These are phyloP conservation scores for Micromussa lordhowensis DNA, from an alignment of 92 coral and sea anemone genomes.

Conservation along the genomic window DNA sequence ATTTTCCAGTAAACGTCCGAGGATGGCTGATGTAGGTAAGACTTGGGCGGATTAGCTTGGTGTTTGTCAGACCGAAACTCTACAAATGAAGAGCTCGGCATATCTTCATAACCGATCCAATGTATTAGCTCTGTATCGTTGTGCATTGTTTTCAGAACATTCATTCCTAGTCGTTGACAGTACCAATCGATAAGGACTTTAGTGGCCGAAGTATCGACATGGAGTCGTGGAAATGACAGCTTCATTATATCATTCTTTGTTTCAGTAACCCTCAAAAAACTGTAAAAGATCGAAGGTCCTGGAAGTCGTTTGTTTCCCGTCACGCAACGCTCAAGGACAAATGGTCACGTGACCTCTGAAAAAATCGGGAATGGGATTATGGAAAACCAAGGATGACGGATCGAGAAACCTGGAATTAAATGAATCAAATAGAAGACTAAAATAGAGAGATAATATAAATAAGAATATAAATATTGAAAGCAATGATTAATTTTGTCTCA, in stretches of 20 bases:
- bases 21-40: conserved; percentile 12
- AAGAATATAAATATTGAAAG: too few species aligned
- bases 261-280: background rate
- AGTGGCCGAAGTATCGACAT: conserved; percentile 32
- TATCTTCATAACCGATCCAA: conserved; percentile 29
- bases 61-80: conserved; percentile 31
- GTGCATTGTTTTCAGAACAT: conserved; percentile 11
- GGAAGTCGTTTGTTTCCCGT: too few species aligned
- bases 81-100: conserved; percentile 11
- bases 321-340: too few species aligned
- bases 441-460: too few species aligned
- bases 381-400: too few species aligned
- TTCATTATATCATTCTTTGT: background rate
- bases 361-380: too few species aligned
- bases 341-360: too few species aligned
- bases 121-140: conserved; percentile 14
- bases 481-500: too few species aligned
- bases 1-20: conserved; percentile 66
- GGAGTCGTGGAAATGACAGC: conserved; percentile 40
- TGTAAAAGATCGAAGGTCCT: too few species aligned
- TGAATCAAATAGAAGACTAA: too few species aligned
- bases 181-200: conserved; percentile 39
- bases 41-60: conserved; percentile 20
- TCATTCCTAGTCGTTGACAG: conserved; percentile 37
- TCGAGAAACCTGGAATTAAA: too few species aligned